Conservation (phyloP, 2,797 vertebrate species). For the Acanthurus leucopareius region DNA sequence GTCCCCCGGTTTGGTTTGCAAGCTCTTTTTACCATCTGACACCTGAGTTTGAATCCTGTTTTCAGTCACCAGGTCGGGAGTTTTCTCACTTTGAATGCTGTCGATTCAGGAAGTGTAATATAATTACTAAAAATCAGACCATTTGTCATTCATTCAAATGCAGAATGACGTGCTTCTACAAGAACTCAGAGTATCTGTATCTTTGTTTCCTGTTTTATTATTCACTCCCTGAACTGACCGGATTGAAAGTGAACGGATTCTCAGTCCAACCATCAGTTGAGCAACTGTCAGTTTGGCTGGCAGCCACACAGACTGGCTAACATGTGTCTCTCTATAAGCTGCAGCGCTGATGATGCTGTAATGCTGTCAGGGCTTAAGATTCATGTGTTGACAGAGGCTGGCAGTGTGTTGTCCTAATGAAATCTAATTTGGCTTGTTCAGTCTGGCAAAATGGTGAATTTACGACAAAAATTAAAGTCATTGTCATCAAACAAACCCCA, state of each 20-base stretch:
- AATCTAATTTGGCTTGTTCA: slow-evolving; percentile 25
- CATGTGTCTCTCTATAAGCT: slow-evolving; percentile 57
- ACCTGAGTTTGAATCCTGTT: slow-evolving; percentile 44
- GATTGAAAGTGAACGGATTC: slow-evolving; percentile 55
- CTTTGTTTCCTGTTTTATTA: neutral
- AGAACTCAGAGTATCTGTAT: neutral
- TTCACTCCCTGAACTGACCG: slow-evolving; percentile 60
- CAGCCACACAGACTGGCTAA: slow-evolving; percentile 58
- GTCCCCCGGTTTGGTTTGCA: slow-evolving; percentile 55
- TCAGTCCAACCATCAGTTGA: slow-evolving; percentile 34
- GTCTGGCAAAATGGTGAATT: neutral
- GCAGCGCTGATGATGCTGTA: slow-evolving; percentile 56
- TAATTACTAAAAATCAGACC: neutral
- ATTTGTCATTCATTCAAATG: neutral
- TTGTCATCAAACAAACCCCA: neutral
- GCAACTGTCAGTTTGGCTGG: slow-evolving; percentile 46
- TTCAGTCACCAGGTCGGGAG: slow-evolving; percentile 31
- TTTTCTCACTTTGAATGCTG: slow-evolving; percentile 50
- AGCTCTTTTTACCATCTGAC: slow-evolving; percentile 47
- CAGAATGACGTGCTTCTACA: neutral
- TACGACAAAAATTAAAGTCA: slow-evolving; percentile 11
- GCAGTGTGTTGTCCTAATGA: slow-evolving; percentile 21
- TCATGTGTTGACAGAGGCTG: slow-evolving; percentile 59
- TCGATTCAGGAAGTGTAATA: slow-evolving; percentile 53
- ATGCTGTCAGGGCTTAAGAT: slow-evolving; percentile 61